These are phyloP conservation scores for Passer domesticus DNA, from an alignment of 2,113 vertebrate genomes.

Conservation along the genomic window DNA sequence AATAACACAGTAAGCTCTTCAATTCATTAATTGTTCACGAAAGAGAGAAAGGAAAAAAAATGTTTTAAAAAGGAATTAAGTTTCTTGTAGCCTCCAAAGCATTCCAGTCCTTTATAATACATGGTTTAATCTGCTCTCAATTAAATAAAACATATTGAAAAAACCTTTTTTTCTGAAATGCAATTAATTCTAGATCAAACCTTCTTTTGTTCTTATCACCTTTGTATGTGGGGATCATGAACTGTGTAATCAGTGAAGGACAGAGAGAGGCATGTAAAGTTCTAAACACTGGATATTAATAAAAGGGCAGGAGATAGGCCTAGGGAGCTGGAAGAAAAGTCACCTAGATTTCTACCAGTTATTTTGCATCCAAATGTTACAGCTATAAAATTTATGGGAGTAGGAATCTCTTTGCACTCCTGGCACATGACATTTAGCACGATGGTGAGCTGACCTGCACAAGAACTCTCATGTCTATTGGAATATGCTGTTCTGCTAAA, in stretches of 20 bases:
- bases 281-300: not conserved
- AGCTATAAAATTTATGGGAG: not conserved
- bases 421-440: fast-evolving
- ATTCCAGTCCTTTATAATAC: not conserved
- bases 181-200: conserved; percentile 53
- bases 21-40: not conserved
- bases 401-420: not conserved
- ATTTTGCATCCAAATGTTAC: not conserved
- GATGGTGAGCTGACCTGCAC: not conserved
- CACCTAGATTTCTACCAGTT: not conserved
- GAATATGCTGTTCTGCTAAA: not conserved
- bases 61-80: not conserved
- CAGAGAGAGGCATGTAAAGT: not conserved
- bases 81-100: not conserved
- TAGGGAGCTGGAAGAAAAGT: not conserved
- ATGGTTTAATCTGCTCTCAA: conserved; percentile 28
- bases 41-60: not conserved
- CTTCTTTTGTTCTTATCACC: not conserved
- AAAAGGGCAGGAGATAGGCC: not conserved
- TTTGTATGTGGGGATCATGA: not conserved
- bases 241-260: not conserved
- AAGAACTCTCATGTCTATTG: not conserved
- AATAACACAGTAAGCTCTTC: not conserved
- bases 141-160: not conserved
- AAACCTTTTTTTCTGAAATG: conserved; percentile 3